A percentile compares a stretch with the other conserved stretches of the same genome.
phyloP scores from a whole-genome alignment of 2,797 vertebrate genomes.

The Eulemur albifrons region DNA sequence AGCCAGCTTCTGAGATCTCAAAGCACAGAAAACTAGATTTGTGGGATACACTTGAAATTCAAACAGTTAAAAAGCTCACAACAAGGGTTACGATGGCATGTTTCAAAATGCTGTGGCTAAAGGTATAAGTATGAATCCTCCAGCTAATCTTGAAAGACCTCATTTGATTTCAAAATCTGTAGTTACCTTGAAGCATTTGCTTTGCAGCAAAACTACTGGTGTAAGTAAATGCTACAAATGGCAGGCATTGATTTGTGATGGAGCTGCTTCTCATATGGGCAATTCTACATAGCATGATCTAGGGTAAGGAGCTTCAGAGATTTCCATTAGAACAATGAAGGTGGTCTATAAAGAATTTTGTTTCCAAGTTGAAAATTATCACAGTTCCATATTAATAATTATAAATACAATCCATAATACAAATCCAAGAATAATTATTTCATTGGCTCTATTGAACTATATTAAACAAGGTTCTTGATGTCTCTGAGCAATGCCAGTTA shows the following conservation, averaged over 20 bases:
- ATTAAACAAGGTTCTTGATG: not conserved
- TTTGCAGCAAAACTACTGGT: not conserved
- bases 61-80: not conserved
- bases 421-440: not conserved
- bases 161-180: not conserved
- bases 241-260: not conserved
- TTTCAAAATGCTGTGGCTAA: constrained; percentile 24
- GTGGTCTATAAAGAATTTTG: not conserved
- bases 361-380: not conserved
- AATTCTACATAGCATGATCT: not conserved
- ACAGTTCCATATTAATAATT: not conserved
- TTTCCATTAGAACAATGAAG: not conserved
- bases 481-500: not conserved
- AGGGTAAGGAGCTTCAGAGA: not conserved
- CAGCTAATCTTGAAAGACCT: not conserved
- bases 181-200: not conserved
- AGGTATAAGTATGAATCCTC: not conserved
- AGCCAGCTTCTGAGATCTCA: not conserved
- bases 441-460: not conserved
- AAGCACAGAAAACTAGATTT: not conserved
- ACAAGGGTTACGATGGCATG: not conserved
- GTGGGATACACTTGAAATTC: not conserved
- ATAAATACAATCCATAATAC: not conserved
- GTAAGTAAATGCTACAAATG: not conserved
- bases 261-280: not conserved